A percentile compares a stretch with the other conserved stretches of the same genome.
phyloP scores from a whole-genome alignment of 2,888 invertebrate species.

The Andrena chrysosceles region DNA sequence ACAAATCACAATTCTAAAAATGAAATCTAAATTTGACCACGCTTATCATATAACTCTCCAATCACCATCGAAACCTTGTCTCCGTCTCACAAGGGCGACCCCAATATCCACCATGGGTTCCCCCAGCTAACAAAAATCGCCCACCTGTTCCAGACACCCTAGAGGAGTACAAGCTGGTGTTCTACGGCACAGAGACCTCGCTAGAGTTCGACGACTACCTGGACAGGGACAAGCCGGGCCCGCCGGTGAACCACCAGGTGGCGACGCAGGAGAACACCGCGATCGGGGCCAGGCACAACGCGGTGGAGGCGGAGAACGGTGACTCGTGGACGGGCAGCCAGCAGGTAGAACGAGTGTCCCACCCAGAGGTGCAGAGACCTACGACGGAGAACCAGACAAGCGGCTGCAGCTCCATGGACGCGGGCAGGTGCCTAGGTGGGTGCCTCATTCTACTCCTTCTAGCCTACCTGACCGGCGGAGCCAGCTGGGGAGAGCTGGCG shows the following conservation, averaged over 20 bases:
- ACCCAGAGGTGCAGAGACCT: conserved; percentile 81
- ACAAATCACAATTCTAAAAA: too few species aligned
- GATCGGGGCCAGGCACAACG: conserved; percentile 72
- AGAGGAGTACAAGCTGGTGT: conserved; percentile 92
- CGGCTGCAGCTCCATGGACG: conserved; percentile 75
- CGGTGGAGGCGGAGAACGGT: conserved; percentile 74
- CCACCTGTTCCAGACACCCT: conserved; percentile 83
- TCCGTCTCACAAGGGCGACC: conserved; percentile 3
- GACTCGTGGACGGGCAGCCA: conserved; percentile 82
- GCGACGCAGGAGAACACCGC: conserved; percentile 66
- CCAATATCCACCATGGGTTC: conserved; percentile 46
- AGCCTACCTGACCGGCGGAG: conserved; percentile 68
- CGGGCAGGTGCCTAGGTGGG: conserved; percentile 82
- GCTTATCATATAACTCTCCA: not conserved
- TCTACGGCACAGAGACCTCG: conserved; percentile 91
- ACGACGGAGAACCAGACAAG: conserved; percentile 81
- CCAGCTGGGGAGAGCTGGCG: conserved; percentile 55
- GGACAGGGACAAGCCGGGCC: conserved; percentile 76
- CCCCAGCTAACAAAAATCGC: not conserved
- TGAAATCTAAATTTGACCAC: not conserved
- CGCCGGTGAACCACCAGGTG: conserved; percentile 63
- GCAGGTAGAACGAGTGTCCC: conserved; percentile 80
- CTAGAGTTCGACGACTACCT: conserved; percentile 82
- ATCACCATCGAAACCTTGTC: not conserved
- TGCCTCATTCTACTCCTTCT: conserved; percentile 82